Evolutionary conservation across 2,888 invertebrate genomes (phyloP).

Genomic region (Zonitis immaculata): DNA sequence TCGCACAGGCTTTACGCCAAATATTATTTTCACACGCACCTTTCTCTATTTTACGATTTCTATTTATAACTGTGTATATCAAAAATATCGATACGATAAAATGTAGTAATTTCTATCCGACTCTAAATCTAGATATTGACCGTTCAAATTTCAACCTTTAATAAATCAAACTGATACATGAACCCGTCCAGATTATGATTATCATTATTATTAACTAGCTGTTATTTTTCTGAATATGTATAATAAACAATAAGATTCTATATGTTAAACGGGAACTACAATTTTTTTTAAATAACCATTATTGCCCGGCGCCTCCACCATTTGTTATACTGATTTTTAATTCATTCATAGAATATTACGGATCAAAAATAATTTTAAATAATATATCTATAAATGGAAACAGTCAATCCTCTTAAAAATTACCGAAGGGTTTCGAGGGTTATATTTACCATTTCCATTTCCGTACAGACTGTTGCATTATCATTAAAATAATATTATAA

Average conservation of each 20-base stretch:
- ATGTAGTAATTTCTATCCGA: background rate
- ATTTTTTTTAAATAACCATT: too few relatives aligned
- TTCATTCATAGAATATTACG: too few relatives aligned
- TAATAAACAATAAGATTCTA: too few relatives aligned
- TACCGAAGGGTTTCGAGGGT: too few relatives aligned
- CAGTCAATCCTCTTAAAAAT: too few relatives aligned
- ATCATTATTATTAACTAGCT: background rate
- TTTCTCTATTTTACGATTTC: background rate
- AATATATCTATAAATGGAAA: too few relatives aligned
- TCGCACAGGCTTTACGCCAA: too few relatives aligned
- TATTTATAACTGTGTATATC: background rate
- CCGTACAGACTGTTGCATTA: background rate
- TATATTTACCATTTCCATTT: background rate
- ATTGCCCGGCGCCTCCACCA: background rate
- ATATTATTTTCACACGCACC: background rate
- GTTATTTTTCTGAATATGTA: too few relatives aligned
- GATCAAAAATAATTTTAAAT: too few relatives aligned
- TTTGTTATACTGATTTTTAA: background rate
- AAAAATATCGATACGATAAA: background rate
- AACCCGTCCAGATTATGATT: background rate
- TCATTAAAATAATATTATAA: background rate
- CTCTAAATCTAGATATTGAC: background rate
- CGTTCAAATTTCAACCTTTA: background rate
- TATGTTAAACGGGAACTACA: too few relatives aligned
- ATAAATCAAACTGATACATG: background rate